A percentile compares a stretch with the other conserved stretches of the same genome.
Conservation (phyloP, 2,797 vertebrate genomes). For the Oophaga sylvatica region DNA sequence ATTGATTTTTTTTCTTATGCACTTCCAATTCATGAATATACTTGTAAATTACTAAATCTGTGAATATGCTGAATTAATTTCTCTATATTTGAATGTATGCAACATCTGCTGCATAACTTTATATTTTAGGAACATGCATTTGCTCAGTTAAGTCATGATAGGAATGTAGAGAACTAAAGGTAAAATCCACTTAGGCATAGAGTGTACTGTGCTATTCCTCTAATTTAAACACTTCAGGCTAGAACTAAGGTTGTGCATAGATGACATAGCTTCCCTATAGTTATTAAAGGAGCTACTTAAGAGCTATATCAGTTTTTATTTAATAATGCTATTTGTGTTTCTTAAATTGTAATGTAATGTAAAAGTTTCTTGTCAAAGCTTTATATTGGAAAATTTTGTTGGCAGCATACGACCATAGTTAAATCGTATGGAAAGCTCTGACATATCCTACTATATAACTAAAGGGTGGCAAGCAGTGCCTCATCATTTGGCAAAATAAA, state of each 20-base stretch:
- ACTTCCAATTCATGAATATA: not conserved
- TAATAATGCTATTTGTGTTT: slow-evolving; percentile 16
- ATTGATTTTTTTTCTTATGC: not conserved
- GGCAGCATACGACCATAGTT: not conserved
- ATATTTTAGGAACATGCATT: slow-evolving; percentile 9
- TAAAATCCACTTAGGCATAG: not conserved
- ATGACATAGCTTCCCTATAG: too few species aligned
- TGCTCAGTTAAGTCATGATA: not conserved
- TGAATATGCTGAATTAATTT: not conserved
- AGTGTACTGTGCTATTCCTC: not conserved
- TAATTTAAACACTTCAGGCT: not conserved
- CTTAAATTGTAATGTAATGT: not conserved
- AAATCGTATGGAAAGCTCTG: too few species aligned
- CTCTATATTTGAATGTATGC: not conserved
- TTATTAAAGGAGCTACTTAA: slow-evolving; percentile 3
- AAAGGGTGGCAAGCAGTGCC: too few species aligned
- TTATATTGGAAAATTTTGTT: not conserved
- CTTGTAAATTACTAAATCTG: not conserved
- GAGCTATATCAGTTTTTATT: not conserved
- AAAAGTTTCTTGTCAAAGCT: not conserved
- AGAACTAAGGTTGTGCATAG: not conserved
- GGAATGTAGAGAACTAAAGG: not conserved
- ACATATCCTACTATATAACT: too few species aligned
- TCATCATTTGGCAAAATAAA: too few species aligned
- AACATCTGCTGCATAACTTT: slow-evolving; percentile 12